Evolutionary conservation across 2,797 vertebrate species (phyloP), one percentile per base, ranked within the genome.

Genomic region (Echiichthys vipera): DNA sequence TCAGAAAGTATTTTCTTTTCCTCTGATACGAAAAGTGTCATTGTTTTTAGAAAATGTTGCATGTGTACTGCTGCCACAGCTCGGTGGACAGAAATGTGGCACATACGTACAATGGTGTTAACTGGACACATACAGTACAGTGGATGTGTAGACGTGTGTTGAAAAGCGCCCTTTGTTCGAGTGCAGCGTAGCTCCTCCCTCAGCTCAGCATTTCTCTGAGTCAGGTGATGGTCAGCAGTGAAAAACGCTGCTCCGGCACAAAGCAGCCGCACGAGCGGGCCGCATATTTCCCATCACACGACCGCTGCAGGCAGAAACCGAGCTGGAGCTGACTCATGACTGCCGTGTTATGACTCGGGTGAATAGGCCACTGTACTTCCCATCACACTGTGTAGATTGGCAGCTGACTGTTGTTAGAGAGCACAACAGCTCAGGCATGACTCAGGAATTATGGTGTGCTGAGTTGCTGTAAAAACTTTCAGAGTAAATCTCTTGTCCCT

Each of bases 141-240:
- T 7, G 14, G 68, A 72, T 53, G 78, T 34, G 47, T 45, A 22
- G 3, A 73, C n/a, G n/a, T 58, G 67, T 76, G 71, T 80, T 89
- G 77, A 90, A 87, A n/a, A 85, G 85, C 67, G 13, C 20, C 61
- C 70, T 87, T 92, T 92, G 85, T 92, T 59, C 0, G 39, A 34
- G 69, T 20, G 61, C 73, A 62, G 68, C 0, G 63, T 42, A 29
- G 71, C 86, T 83, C 84, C 80, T 57, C 83, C 83, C n/a, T n/a
- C 84, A 66, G 83, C 81, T 90, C 90, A 88, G 88, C 83, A 56
- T 71, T 89, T 88, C 84, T 83, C 74, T 74, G 69, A 86, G 86
- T 93, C 90, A 91, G 87, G 84, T 88, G 91, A 84, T 37, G 17
- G 88, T 85, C 86, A 89, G 87, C 90, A 81, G 80, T 47, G 78